Evolutionary conservation across 2,113 vertebrate species (phyloP), one percentile per base, ranked within the genome.

Genomic region (Caranx melampygus): DNA sequence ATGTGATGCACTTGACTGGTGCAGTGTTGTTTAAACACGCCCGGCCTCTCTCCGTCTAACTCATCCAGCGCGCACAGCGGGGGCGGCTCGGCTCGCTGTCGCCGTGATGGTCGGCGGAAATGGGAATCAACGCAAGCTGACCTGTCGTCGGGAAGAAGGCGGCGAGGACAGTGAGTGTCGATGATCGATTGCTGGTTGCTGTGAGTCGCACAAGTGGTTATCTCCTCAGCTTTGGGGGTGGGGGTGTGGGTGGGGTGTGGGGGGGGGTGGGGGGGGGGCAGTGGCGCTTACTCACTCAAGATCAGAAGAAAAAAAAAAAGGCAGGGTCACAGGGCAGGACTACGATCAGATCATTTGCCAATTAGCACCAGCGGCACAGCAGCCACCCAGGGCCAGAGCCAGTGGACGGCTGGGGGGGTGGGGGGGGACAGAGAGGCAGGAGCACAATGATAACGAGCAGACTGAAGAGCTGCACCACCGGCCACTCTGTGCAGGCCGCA

Each of bases 321-420:
- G 47, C 2, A 26, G 42, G 79, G 86, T 91, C 73, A 78, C 60
- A 85, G 62, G 62, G 65, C 55, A 47, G 14, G 83, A 75, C 87
- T 87, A 73, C 13, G 3, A 72, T 82, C 78, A 62, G 44, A 75
- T 51, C 57, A 64, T 87, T 86, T 89, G 72, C 63, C 78, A 91
- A 86, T 91, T 88, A 86, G 79, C 76, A 71, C 80, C 62, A 1
- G 45, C 9, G 37, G 79, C 66, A 49, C 45, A n/a, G 33, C 52
- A 13, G 5, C 88, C 72, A 72, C 49, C 71, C 61, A 42, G 21
- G 51, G 63, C 37, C 40, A n/a, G 54, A 85, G 47, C 62, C 58
- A 2, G 55, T 6, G 0, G 20, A 62, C 63, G 62, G 47, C 63
- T 0, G 0, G 47, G 31, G 70, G 62, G 47, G 59, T 0, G 0